Conservation (phyloP, 2,888 invertebrate genomes). For the Sarcophaga carnaria region DNA sequence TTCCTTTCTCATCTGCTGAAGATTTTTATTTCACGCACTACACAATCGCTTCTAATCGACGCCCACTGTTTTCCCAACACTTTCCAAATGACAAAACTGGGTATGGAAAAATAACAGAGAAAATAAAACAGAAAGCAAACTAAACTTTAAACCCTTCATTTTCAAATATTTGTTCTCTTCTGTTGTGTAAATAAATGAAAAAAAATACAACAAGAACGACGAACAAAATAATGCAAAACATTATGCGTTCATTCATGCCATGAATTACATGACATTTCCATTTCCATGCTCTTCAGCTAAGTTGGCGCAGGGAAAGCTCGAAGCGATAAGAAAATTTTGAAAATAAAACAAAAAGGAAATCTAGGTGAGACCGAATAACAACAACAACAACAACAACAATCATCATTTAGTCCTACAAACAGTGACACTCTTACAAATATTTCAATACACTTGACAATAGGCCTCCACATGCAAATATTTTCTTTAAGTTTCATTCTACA, state of each 20-base stretch:
- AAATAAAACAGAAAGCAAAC: neutral
- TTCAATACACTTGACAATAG: constrained; percentile 34
- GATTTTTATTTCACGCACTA: too few relatives aligned
- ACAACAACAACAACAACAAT: constrained; percentile 28
- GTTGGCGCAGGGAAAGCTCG: constrained; percentile 50
- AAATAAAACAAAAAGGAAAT: constrained; percentile 26
- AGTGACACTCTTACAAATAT: constrained; percentile 5
- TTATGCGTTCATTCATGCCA: constrained; percentile 8
- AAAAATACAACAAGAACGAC: neutral
- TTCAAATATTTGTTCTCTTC: constrained; percentile 15
- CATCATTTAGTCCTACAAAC: neutral
- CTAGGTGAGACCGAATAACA: constrained; percentile 28
- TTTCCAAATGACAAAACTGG: constrained; percentile 10
- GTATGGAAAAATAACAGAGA: neutral
- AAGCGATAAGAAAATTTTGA: constrained; percentile 35
- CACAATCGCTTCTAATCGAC: too few relatives aligned
- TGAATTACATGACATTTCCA: constrained; percentile 61
- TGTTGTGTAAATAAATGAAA: neutral
- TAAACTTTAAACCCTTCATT: constrained; percentile 37
- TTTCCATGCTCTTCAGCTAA: constrained; percentile 48
- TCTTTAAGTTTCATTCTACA: neutral
- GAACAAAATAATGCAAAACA: neutral
- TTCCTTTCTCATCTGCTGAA: neutral
- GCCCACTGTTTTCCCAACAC: constrained; percentile 17
- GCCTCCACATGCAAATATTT: constrained; percentile 22